These are phyloP conservation scores for Ceratoteleas bidentatus DNA, from an alignment of 1,140 invertebrate genomes.

Conservation along the genomic window DNA sequence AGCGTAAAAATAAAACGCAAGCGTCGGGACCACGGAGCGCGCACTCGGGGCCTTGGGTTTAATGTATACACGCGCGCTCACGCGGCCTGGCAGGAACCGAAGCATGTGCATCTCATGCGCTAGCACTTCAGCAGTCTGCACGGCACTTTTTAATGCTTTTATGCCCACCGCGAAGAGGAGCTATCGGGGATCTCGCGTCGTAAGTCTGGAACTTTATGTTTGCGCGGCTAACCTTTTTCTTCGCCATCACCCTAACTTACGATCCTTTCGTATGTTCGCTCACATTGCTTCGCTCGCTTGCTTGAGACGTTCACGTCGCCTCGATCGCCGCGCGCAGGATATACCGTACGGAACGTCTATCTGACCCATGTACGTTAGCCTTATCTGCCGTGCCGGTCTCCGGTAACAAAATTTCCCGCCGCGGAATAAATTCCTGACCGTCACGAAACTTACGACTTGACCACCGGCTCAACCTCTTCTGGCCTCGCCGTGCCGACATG, in stretches of 20 bases:
- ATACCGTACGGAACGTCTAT: constrained; percentile 62
- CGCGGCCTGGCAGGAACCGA: constrained; percentile 23
- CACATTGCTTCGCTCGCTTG: constrained; percentile 66
- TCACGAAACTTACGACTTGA: constrained; percentile 68
- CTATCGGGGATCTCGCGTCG: constrained; percentile 82
- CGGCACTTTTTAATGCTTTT: constrained; percentile 77
- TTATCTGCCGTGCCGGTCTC: constrained; percentile 68
- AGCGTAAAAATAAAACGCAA: constrained; percentile 50
- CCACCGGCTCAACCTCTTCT: constrained; percentile 62
- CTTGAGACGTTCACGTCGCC: constrained; percentile 80
- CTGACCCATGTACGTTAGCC: constrained; percentile 63
- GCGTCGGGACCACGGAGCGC: constrained; percentile 10
- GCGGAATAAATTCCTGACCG: constrained; percentile 67
- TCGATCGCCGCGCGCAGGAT: constrained; percentile 55
- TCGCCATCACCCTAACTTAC: constrained; percentile 80
- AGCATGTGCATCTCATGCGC: constrained; percentile 57
- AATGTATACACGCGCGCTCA: constrained; percentile 43
- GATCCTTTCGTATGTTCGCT: constrained; percentile 77
- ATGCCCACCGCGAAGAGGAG: constrained; percentile 80
- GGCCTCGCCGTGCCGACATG: constrained; percentile 60
- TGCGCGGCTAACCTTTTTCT: constrained; percentile 72
- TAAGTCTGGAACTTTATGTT: constrained; percentile 83
- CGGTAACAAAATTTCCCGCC: constrained; percentile 68
- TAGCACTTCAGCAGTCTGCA: constrained; percentile 58
- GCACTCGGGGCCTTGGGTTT: constrained; percentile 39